Conservation (phyloP, 2,888 invertebrate genomes). For the Operophtera brumata region DNA sequence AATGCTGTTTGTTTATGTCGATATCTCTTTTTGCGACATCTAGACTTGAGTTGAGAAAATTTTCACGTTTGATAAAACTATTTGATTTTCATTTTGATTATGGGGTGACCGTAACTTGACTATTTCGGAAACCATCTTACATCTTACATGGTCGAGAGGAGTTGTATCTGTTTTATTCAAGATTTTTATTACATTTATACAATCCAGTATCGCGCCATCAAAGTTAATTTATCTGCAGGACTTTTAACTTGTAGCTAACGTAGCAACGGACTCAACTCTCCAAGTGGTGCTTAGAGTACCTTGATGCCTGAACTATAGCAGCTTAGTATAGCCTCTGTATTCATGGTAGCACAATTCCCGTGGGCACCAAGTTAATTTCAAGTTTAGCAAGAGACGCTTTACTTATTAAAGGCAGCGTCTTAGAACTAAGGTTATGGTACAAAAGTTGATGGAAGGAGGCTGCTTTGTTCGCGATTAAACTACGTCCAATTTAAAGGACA, state of each 20-base stretch:
- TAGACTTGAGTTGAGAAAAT: no score
- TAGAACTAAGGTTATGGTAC: conserved; percentile 66
- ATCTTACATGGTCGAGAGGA: no score
- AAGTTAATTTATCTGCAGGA: conserved; percentile 29
- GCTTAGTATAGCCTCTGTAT: conserved; percentile 39
- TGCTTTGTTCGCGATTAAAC: conserved; percentile 27
- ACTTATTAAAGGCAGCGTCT: conserved; percentile 74
- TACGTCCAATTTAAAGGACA: conserved; percentile 9
- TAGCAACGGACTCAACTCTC: conserved; percentile 31
- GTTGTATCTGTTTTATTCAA: background rate
- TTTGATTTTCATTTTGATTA: no score
- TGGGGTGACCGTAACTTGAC: no score
- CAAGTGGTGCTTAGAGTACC: conserved; percentile 36
- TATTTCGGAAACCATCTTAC: no score
- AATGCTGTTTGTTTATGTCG: no score
- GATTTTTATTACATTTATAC: conserved; percentile 10
- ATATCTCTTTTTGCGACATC: no score
- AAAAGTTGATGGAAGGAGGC: conserved; percentile 46
- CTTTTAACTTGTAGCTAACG: conserved; percentile 29
- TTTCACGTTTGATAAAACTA: no score
- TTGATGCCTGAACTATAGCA: conserved; percentile 41
- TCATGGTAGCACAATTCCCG: conserved; percentile 49
- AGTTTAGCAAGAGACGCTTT: conserved; percentile 65
- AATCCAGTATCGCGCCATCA: conserved; percentile 5
- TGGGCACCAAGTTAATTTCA: conserved; percentile 74